These are phyloP conservation scores for Andrena marginata DNA, from an alignment of 2,888 invertebrate species.

Conservation along the genomic window DNA sequence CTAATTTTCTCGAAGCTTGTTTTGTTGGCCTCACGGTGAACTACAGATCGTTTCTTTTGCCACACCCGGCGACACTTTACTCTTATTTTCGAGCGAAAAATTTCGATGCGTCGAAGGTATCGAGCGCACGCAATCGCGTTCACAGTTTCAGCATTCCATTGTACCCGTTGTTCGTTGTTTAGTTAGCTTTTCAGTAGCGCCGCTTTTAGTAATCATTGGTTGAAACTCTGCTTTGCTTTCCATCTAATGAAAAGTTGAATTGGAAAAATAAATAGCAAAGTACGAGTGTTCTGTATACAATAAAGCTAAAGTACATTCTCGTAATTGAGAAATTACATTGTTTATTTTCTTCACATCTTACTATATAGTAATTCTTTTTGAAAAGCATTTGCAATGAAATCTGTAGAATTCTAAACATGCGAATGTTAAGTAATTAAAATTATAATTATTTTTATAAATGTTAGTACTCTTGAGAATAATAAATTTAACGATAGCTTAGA, in stretches of 20 bases:
- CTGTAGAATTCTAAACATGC: too few relatives aligned
- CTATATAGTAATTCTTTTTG: too few relatives aligned
- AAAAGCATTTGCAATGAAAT: too few relatives aligned
- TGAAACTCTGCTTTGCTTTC: conserved; percentile 57
- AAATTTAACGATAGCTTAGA: too few relatives aligned
- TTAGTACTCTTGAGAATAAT: too few relatives aligned
- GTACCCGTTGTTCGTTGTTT: conserved; percentile 55
- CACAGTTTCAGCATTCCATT: conserved; percentile 42
- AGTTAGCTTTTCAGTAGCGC: conserved; percentile 75
- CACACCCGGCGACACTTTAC: conserved; percentile 20
- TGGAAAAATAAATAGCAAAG: too few relatives aligned
- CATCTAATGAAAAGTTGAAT: conserved; percentile 7
- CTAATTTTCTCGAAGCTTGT: conserved; percentile 62
- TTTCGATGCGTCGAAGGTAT: conserved; percentile 32
- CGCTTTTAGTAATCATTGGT: conserved; percentile 75
- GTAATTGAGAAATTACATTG: too few relatives aligned
- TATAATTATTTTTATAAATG: too few relatives aligned
- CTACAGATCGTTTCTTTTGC: conserved; percentile 42
- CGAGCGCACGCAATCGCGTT: conserved; percentile 49
- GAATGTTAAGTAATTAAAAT: neutral
- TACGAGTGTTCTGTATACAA: too few relatives aligned
- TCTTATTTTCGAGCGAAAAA: conserved; percentile 34
- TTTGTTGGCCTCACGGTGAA: conserved; percentile 48
- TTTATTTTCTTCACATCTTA: too few relatives aligned
- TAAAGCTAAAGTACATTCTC: too few relatives aligned